A percentile compares a stretch with the other conserved stretches of the same genome.
Conservation (phyloP, 2,888 invertebrate genomes). For the Tetragnatha montana region DNA sequence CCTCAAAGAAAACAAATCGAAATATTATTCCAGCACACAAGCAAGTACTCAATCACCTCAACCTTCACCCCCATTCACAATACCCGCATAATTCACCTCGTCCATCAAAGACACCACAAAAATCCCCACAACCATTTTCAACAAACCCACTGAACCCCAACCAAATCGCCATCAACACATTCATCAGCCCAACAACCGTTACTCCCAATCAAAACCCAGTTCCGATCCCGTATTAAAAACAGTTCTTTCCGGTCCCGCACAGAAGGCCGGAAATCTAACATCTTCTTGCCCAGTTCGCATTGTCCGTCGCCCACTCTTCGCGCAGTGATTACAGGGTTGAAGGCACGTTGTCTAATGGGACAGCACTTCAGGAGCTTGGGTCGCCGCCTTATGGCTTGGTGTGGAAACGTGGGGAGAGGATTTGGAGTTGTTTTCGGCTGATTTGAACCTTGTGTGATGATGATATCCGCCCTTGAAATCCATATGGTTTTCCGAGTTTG, state of each 20-base stretch:
- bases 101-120: no score
- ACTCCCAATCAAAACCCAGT: neutral
- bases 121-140: no score
- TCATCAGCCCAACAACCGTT: constrained; percentile 1
- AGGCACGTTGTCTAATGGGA: constrained; percentile 20
- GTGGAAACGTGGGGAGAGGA: neutral
- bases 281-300: neutral
- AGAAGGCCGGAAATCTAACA: constrained; percentile 37
- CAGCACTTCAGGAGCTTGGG: neutral
- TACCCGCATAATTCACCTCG: no score
- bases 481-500: no score
- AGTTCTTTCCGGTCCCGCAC: neutral
- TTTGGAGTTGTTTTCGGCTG: neutral
- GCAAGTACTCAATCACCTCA: no score
- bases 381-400: neutral
- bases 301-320: constrained; percentile 20
- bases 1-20: no score
- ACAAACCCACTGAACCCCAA: no score
- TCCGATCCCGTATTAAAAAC: neutral
- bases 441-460: neutral
- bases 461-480: no score
- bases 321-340: constrained; percentile 41
- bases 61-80: no score
- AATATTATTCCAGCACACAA: no score
- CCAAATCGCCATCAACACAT: neutral